Evolutionary conservation across 23 tunicate species (phyloP).

Genomic region (Ciona savignyi): DNA sequence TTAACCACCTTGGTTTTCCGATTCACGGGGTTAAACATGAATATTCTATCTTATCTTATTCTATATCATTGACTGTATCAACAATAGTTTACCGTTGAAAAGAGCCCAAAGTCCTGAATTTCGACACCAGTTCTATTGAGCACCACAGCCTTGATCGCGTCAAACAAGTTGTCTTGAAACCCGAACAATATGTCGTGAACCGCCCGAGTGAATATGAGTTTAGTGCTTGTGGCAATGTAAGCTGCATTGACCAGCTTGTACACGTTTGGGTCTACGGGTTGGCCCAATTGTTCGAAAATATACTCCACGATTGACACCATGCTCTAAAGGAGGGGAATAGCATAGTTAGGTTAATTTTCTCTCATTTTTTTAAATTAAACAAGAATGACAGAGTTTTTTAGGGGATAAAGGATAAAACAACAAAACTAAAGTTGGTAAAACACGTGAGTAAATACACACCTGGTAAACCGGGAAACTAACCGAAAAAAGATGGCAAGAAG

Average conservation of each 20-base stretch:
- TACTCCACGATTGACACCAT: conserved; percentile 47
- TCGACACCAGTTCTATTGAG: conserved; percentile 2
- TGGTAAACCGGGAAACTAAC: background rate
- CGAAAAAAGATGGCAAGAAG: background rate
- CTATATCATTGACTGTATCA: too few species aligned
- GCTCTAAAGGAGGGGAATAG: too few species aligned
- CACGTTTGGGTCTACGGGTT: background rate
- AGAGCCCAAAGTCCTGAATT: conserved; percentile 64
- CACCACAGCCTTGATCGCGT: conserved; percentile 12
- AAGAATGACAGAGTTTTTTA: too few species aligned
- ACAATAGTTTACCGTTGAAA: conserved; percentile 62
- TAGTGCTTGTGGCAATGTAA: conserved; percentile 18
- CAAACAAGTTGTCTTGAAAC: conserved; percentile 37
- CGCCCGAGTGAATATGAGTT: conserved; percentile 39
- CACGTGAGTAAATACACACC: background rate
- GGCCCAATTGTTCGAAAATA: conserved; percentile 1
- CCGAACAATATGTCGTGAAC: conserved; percentile 67
- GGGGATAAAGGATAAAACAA: too few species aligned
- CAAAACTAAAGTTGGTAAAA: background rate
- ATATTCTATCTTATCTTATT: too few species aligned
- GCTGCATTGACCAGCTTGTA: conserved; percentile 20
- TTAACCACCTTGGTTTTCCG: too few species aligned
- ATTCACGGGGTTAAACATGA: too few species aligned
- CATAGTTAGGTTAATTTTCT: too few species aligned
- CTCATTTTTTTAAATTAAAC: too few species aligned